Percentiles rank a stretch among this genome's conserved stretches.
phyloP scores from a whole-genome alignment of 2,888 invertebrate species.

The Yponomeuta malinellus region DNA sequence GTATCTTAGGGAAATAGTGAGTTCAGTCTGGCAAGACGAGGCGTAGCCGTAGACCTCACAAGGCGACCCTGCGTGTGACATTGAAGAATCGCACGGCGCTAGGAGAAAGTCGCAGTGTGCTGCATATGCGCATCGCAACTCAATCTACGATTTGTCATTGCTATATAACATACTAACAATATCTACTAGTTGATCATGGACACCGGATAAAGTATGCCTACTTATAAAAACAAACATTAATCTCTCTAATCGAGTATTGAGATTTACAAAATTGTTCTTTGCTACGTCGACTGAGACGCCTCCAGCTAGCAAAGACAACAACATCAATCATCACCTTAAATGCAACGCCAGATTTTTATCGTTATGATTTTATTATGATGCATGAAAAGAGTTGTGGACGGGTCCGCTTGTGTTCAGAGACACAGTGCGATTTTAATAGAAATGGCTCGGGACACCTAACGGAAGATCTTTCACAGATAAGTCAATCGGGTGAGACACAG shows the following conservation, averaged over 20 bases:
- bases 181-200: not conserved
- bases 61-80: not conserved
- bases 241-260: not conserved
- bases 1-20: not conserved
- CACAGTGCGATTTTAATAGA: not conserved
- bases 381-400: not conserved
- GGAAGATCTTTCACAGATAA: conserved; percentile 9
- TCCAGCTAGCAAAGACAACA: not conserved
- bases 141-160: not conserved
- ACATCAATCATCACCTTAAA: not conserved
- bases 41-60: not conserved
- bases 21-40: not conserved
- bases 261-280: not conserved
- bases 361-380: not conserved
- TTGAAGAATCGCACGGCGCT: not conserved
- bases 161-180: not conserved
- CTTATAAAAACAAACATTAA: not conserved
- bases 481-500: conserved; percentile 6
- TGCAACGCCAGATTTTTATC: not conserved
- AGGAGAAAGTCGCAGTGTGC: not conserved
- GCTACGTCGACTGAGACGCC: not conserved
- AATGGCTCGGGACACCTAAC: not conserved
- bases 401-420: not conserved
- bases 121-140: not conserved
- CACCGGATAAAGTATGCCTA: not conserved